Evolutionary conservation across 1,140 invertebrate genomes (phyloP), one percentile per base, ranked within the genome.

Genomic region (Drosophila navojoa): DNA sequence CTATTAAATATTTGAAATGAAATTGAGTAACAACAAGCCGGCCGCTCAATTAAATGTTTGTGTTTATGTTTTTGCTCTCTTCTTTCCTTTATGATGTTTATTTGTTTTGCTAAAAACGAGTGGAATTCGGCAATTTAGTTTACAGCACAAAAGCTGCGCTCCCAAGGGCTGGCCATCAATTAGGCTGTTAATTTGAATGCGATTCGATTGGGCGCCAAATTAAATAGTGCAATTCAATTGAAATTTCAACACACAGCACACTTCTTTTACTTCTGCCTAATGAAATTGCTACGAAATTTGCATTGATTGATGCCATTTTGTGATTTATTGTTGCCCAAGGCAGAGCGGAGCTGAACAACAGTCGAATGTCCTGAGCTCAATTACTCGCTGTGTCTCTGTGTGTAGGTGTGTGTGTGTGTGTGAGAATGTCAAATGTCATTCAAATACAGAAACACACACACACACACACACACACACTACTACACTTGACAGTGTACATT

Each of bases 241-340:
- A 73, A 73, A 29, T 58, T 38, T 57, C 15, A 32, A 6, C 27
- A 6, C 27, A 42, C 42, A 16, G 7, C 5, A 16, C 16, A 45
- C 53, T 16, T 52, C 50, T 58, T 71, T 60, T 25, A 5, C 35
- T 54, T 19, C 32, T 16, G 29, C 49, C 49, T 59, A 60, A 60
- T 61, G 67, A 59, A 53, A 67, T 67, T 53, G 53, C 32, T 25
- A 53, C 32, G 45, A 53, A 63, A 76, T 86, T 86, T 86, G 78
- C 81, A 86, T 86, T 86, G 81, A 86, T 86, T 86, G 81, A 86
- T 86, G 78, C 45, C 68, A 61, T 71, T 86, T 64, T 73, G 68
- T 86, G 81, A 86, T 86, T 86, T 87, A 86, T 86, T 79, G 82
- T 71, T 81, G 58, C 15, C 15, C 4, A 11, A 78, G 82, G 75